Conservation (phyloP, 2,113 vertebrate species). For the Dinomys branickii region DNA sequence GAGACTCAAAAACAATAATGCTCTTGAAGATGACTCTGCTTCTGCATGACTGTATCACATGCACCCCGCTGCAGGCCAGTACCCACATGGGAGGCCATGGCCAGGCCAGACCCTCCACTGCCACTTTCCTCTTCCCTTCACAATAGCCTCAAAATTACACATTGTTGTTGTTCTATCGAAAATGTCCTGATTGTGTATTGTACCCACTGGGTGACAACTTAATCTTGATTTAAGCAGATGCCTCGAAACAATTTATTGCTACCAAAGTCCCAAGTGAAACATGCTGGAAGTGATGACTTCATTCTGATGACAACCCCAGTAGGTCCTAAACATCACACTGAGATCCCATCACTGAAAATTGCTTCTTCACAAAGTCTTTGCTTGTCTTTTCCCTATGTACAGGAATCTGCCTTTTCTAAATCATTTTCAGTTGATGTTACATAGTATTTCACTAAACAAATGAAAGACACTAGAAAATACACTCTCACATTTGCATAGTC, state of each 20-base stretch:
- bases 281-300: neutral
- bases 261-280: neutral
- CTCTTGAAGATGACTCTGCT: neutral
- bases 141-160: neutral
- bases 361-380: neutral
- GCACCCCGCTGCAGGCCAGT: neutral
- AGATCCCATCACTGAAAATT: neutral
- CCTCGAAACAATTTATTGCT: neutral
- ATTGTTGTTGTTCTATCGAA: neutral
- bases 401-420: neutral
- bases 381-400: neutral
- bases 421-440: neutral
- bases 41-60: no score
- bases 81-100: accelerated
- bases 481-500: neutral
- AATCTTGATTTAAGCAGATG: neutral
- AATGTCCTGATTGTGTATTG: neutral
- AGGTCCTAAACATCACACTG: neutral
- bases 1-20: neutral
- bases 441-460: neutral
- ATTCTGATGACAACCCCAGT: neutral
- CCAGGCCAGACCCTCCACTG: neutral
- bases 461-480: neutral
- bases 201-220: neutral
- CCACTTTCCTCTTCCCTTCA: neutral